Evolutionary conservation across 2,797 vertebrate species (phyloP).

Genomic region (Chaetophractus vellerosus): DNA sequence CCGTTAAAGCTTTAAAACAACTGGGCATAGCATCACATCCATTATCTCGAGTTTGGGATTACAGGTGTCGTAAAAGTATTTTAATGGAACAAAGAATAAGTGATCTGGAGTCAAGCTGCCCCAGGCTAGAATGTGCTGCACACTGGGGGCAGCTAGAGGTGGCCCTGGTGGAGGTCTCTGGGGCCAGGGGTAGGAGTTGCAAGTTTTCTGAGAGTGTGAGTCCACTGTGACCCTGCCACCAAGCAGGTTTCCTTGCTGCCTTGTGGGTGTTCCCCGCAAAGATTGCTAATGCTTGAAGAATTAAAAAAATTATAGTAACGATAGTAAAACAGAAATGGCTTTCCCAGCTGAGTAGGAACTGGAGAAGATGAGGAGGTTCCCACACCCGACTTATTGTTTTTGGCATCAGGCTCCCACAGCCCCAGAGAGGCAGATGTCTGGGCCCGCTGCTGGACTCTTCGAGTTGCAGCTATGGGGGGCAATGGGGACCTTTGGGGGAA

Average conservation of each 20-base stretch:
- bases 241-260: constrained; percentile 73
- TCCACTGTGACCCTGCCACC: constrained; percentile 14
- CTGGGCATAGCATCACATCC: neutral
- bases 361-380: constrained; percentile 79
- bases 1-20: neutral
- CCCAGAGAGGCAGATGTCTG: constrained; percentile 75
- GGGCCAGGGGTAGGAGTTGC: neutral
- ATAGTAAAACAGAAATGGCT: constrained; percentile 82
- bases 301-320: constrained; percentile 81
- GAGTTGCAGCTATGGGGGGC: constrained; percentile 58
- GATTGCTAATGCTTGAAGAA: constrained; percentile 80
- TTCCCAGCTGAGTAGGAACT: constrained; percentile 83
- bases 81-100: constrained; percentile 42
- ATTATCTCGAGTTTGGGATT: neutral
- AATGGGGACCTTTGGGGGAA: constrained; percentile 68
- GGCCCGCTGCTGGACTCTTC: constrained; percentile 55
- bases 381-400: constrained; percentile 80
- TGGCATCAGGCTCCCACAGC: constrained; percentile 59
- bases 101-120: neutral
- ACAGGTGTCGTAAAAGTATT: neutral
- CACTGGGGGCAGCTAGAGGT: neutral
- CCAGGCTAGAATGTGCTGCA: neutral
- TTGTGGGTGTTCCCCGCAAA: constrained; percentile 80
- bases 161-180: neutral
- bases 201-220: constrained; percentile 39